Evolutionary conservation across 2,797 vertebrate genomes (phyloP).

Genomic region (Astyanax mexicanus): DNA sequence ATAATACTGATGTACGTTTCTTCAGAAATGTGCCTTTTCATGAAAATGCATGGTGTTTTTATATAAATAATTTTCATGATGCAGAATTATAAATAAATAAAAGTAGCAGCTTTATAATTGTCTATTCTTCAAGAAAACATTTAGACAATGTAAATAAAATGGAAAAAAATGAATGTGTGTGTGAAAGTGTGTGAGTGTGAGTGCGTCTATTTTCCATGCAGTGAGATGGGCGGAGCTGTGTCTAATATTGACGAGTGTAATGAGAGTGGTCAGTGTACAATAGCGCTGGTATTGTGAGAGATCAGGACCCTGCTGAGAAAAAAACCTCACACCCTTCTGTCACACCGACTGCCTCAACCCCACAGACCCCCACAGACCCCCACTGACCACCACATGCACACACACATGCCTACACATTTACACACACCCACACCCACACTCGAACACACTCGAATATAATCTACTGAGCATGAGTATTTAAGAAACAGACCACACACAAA

Average conservation of each 20-base stretch:
- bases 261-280: conserved; percentile 75
- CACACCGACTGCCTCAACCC: conserved; percentile 53
- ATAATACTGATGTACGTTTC: no score
- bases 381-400: conserved; percentile 51
- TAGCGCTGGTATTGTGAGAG: conserved; percentile 71
- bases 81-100: no score
- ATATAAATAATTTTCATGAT: no score
- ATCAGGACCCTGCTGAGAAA: conserved; percentile 72
- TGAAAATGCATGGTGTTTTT: no score
- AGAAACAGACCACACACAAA: not conserved
- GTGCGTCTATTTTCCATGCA: conserved; percentile 59
- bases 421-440: no score
- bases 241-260: conserved; percentile 79
- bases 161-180: no score
- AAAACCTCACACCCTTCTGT: conserved; percentile 77
- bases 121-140: no score
- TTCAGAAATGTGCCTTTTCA: no score
- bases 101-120: no score
- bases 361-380: conserved; percentile 50
- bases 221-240: conserved; percentile 57
- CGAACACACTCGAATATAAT: no score
- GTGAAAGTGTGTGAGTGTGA: no score
- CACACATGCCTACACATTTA: conserved; percentile 12
- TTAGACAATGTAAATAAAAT: not conserved
- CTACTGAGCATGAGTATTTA: no score